phyloP scores from a whole-genome alignment of 2,113 vertebrate genomes.

The Baryphthengus martii region DNA sequence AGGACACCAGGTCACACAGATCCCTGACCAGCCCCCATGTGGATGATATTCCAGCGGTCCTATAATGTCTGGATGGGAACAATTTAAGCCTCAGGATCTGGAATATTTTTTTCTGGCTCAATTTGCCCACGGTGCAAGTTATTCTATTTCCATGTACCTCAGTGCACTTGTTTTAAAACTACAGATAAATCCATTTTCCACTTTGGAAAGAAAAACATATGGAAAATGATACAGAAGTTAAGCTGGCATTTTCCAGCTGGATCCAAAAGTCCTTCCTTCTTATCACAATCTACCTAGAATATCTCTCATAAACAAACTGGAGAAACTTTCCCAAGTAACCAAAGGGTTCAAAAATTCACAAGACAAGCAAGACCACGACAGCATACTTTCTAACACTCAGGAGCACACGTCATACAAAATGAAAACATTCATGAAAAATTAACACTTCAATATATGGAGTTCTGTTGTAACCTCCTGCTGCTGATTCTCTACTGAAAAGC shows the following conservation, averaged over 20 bases:
- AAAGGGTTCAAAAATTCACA: not conserved
- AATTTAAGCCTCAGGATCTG: not conserved
- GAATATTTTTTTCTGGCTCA: not conserved
- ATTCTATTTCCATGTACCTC: not conserved
- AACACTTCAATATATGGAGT: not conserved
- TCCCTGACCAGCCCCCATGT: fast-evolving
- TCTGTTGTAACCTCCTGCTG: not conserved
- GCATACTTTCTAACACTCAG: not conserved
- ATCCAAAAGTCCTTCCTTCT: not conserved
- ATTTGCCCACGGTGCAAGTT: not conserved
- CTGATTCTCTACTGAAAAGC: not conserved
- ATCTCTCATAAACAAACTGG: not conserved
- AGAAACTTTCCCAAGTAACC: not conserved
- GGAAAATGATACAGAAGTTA: not conserved
- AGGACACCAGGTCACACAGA: not conserved
- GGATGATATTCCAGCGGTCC: not conserved
- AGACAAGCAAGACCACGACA: not conserved
- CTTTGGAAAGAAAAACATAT: not conserved
- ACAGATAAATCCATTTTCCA: not conserved
- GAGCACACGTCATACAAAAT: not conserved
- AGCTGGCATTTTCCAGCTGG: not conserved
- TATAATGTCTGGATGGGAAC: not conserved
- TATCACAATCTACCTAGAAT: not conserved
- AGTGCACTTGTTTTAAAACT: not conserved
- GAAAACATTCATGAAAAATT: not conserved